Evolutionary conservation across 2,888 invertebrate genomes (phyloP).

Genomic region (Lithophane ornitopus): DNA sequence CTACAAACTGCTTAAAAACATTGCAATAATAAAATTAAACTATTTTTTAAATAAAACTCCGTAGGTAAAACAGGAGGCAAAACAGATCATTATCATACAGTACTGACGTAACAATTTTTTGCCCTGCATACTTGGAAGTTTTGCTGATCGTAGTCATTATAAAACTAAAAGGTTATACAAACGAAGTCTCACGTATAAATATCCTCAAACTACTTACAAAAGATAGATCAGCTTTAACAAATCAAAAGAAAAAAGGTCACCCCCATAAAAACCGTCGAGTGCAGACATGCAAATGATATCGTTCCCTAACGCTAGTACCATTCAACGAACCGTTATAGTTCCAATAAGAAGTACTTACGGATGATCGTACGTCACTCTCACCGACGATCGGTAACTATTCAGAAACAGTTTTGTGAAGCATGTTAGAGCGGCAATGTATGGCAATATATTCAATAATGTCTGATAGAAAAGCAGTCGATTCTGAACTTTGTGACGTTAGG

Average conservation of each 20-base stretch:
- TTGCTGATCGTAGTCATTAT: neutral
- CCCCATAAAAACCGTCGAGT: slow-evolving; percentile 53
- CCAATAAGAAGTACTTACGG: slow-evolving; percentile 30
- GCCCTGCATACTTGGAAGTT: neutral
- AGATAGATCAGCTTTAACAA: slow-evolving; percentile 42
- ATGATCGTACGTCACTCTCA: slow-evolving; percentile 21
- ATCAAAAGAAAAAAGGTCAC: slow-evolving; percentile 46
- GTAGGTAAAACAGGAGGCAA: neutral
- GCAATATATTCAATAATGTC: slow-evolving; percentile 25
- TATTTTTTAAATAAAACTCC: neutral
- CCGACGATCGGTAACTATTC: slow-evolving; percentile 56
- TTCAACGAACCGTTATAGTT: slow-evolving; percentile 40
- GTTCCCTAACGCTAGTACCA: slow-evolving; percentile 53
- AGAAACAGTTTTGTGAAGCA: slow-evolving; percentile 39
- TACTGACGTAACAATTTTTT: neutral
- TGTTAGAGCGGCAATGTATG: slow-evolving; percentile 47
- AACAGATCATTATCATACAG: neutral
- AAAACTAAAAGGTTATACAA: neutral
- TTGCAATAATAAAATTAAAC: neutral
- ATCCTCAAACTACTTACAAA: slow-evolving; percentile 12
- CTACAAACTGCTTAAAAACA: neutral
- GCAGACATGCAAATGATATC: slow-evolving; percentile 63
- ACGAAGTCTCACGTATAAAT: neutral
- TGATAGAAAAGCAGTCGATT: neutral
- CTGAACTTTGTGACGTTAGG: neutral